phyloP scores from a whole-genome alignment of 2,888 invertebrate species.

The Troilus luridus region DNA sequence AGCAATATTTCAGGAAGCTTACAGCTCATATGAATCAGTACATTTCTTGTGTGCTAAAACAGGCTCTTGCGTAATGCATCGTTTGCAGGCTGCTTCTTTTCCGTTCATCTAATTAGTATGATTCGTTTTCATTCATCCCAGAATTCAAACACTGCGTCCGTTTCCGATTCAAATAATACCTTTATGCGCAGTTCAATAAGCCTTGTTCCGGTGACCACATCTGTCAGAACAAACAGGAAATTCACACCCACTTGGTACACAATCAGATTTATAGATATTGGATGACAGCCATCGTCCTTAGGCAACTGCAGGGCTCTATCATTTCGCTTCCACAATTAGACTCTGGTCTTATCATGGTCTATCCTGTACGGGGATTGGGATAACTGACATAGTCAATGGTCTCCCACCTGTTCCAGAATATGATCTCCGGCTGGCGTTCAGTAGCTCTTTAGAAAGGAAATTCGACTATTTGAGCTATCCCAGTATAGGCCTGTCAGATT shows the following conservation, averaged over 20 bases:
- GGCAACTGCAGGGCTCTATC: neutral
- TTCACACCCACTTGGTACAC: constrained; percentile 39
- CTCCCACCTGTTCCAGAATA: neutral
- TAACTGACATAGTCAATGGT: neutral
- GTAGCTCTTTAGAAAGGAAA: neutral
- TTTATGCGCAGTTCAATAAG: constrained; percentile 17
- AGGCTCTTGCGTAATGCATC: neutral
- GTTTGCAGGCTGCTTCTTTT: neutral
- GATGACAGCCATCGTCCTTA: neutral
- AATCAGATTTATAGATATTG: constrained; percentile 39
- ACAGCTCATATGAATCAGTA: too few species aligned
- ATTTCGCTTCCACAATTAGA: neutral
- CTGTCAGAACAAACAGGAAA: constrained; percentile 45
- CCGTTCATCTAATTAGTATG: neutral
- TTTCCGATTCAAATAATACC: constrained; percentile 14
- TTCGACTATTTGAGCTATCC: neutral
- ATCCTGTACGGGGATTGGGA: neutral
- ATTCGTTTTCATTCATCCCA: neutral
- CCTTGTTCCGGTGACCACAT: constrained; percentile 40
- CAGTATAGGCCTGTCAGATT: neutral
- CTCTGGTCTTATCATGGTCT: neutral
- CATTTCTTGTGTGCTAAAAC: neutral
- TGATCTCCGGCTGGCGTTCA: neutral
- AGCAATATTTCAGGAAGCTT: too few species aligned
- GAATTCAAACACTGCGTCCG: neutral